Evolutionary conservation across 1,140 invertebrate genomes (phyloP), one percentile per base, ranked within the genome.

Genomic region (Eubasilissa regina): DNA sequence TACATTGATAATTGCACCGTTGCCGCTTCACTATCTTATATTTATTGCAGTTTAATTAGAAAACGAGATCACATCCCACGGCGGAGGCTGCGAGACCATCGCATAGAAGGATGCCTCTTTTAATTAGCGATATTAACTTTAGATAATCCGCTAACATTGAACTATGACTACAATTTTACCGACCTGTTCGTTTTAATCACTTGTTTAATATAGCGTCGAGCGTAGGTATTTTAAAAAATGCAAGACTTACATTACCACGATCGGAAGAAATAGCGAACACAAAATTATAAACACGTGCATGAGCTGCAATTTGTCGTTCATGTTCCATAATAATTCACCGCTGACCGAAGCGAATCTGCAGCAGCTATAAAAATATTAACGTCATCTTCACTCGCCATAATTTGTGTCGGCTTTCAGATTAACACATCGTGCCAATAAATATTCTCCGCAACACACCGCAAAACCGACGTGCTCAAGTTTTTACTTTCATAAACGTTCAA

Each of bases 11-110:
- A 70, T 70, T 70, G 35, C 60, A 70, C 12, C 12, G 66, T 8
- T 0, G 19, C 19, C 12, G 66, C 17, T 19, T 48, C 66, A 70
- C 13, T 48, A 25, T 48, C 45, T 25, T 51, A 25, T 74, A 74
- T 74, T 56, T 74, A 74, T 74, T 56, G 70, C 53, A 56, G 25
- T 74, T 74, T 74, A 74, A 74, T 74, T 74, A 74, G 51, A 74
- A 74, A 74, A 74, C 35, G 56, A 58, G 70, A 74, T 74, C 70
- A 45, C 48, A 55, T 56, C 70, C 70, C 70, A 74, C 70, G 51
- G 12, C 19, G 25, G 13, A 13, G 25, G 35, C 68, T 48, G n/a
- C 51, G 19, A 55, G 70, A 44, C 44, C 35, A 53, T 74, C 15
- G 21, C 19, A 74, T 70, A 70, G 15, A 21, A 70, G 45, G 70